Evolutionary conservation across 1,140 invertebrate species (phyloP).

Genomic region (Drusus annulatus): DNA sequence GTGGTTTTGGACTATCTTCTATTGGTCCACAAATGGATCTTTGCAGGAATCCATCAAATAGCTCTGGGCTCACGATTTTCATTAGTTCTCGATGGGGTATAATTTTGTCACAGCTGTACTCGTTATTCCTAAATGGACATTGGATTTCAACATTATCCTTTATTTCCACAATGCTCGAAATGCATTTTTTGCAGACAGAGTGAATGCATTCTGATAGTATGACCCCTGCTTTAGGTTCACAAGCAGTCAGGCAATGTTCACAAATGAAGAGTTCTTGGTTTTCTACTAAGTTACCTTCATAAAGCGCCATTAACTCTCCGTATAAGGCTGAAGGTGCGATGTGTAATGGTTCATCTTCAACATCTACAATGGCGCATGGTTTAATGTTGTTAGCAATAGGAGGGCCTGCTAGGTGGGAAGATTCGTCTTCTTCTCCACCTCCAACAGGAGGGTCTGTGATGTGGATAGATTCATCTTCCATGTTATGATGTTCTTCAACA

Average conservation of each 20-base stretch:
- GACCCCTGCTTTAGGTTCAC: conserved; percentile 79
- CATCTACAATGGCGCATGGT: too few relatives aligned
- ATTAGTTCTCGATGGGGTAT: conserved; percentile 92
- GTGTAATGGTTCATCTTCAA: too few relatives aligned
- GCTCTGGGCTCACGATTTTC: conserved; percentile 74
- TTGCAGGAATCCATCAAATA: neutral
- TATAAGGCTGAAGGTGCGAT: neutral
- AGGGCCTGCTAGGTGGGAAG: too few relatives aligned
- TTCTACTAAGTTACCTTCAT: neutral
- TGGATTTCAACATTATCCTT: conserved; percentile 81
- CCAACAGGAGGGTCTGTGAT: too few relatives aligned
- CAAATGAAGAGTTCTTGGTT: conserved; percentile 78
- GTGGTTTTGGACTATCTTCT: too few relatives aligned
- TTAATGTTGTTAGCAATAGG: too few relatives aligned
- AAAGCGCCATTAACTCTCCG: neutral
- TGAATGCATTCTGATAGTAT: conserved; percentile 92
- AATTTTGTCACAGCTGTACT: conserved; percentile 83
- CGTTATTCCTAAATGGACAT: conserved; percentile 85
- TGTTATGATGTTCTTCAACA: too few relatives aligned
- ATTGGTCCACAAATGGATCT: neutral
- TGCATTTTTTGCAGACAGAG: conserved; percentile 86
- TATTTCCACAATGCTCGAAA: conserved; percentile 83
- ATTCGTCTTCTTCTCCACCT: too few relatives aligned
- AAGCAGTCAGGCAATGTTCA: conserved; percentile 85
- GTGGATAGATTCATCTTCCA: too few relatives aligned